phyloP scores from a whole-genome alignment of 64 coral and sea anemone genomes.

The Actinia tenebrosa region DNA sequence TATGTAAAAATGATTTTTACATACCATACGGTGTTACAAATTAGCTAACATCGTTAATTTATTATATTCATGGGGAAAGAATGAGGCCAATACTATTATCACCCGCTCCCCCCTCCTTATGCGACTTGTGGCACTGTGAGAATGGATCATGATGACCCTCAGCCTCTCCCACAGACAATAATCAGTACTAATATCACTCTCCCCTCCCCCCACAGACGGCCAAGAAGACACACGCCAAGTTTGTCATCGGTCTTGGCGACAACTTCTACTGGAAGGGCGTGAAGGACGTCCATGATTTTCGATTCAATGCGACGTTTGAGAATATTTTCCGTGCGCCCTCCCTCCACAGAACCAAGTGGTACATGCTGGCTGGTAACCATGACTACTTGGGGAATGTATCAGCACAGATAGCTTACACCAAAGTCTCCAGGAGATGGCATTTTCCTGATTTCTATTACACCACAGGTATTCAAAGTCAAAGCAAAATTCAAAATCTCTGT shows the following conservation, averaged over 20 bases:
- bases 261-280: conserved; percentile 86
- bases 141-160: no score
- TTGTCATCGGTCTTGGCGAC: conserved; percentile 55
- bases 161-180: neutral
- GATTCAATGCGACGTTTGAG: conserved; percentile 92
- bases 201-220: neutral
- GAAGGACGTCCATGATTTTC: conserved; percentile 66
- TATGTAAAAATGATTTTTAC: no score
- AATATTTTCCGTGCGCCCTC: conserved; percentile 64
- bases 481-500: no score
- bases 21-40: no score
- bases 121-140: no score
- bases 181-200: neutral
- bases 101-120: no score
- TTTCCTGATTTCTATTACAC: neutral
- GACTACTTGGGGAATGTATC: conserved; percentile 87
- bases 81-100: no score
- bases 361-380: conserved; percentile 86
- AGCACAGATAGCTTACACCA: conserved; percentile 88
- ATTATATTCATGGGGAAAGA: no score
- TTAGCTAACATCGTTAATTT: no score
- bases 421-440: conserved; percentile 68
- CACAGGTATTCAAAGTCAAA: neutral
- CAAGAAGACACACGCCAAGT: neutral
- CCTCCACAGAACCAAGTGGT: conserved; percentile 63